phyloP scores from a whole-genome alignment of 1,140 invertebrate species.

The Aphis craccivora region DNA sequence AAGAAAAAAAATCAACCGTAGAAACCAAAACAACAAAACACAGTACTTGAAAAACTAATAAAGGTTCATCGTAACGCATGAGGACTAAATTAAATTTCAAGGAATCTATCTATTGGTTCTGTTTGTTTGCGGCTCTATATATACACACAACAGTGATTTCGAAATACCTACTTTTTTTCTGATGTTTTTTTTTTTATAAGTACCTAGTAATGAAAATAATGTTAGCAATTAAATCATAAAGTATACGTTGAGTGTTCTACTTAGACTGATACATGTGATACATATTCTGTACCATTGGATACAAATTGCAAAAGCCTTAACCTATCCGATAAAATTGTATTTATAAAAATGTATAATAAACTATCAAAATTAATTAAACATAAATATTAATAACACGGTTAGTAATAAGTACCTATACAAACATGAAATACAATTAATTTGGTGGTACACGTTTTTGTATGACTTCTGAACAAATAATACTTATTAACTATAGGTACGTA shows the following conservation, averaged over 20 bases:
- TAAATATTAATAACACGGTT: not conserved
- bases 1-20: not conserved
- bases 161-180: not conserved
- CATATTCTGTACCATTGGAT: not conserved
- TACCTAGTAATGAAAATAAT: not conserved
- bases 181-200: not conserved
- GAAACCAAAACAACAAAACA: conserved; percentile 8
- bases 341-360: not conserved
- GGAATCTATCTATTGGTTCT: conserved; percentile 3
- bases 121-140: not conserved
- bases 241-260: not conserved
- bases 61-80: conserved; percentile 3
- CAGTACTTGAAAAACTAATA: conserved; percentile 35
- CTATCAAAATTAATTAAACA: not conserved
- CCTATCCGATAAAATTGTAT: no score
- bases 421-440: not conserved
- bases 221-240: not conserved
- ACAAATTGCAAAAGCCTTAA: not conserved
- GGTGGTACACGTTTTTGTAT: not conserved
- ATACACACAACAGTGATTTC: not conserved
- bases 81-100: conserved; percentile 48
- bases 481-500: not conserved
- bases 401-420: not conserved
- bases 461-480: not conserved
- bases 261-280: not conserved